A percentile compares a stretch with the other conserved stretches of the same genome.
These are phyloP conservation scores for Opisthograptis luteolata DNA, from an alignment of 2,888 invertebrate genomes.

Conservation along the genomic window DNA sequence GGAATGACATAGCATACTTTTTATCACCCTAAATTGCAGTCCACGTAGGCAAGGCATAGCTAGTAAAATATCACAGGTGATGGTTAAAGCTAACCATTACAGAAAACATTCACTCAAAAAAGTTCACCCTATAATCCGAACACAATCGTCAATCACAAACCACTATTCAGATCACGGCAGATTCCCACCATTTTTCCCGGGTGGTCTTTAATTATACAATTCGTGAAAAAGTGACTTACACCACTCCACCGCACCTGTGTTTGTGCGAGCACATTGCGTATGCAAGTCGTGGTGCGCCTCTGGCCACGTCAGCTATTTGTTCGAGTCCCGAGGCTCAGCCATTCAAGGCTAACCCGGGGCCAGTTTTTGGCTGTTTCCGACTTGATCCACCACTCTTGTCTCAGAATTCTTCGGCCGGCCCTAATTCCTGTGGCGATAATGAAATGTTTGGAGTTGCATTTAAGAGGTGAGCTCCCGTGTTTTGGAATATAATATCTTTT, in stretches of 20 bases:
- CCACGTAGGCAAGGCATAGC: too few species aligned
- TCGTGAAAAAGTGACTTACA: constrained; percentile 29
- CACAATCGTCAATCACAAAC: background rate
- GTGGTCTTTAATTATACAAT: constrained; percentile 36
- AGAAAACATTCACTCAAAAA: too few species aligned
- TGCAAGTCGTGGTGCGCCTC: constrained; percentile 80
- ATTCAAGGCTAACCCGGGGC: constrained; percentile 82
- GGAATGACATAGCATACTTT: too few species aligned
- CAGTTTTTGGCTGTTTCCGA: constrained; percentile 80
- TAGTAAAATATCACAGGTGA: too few species aligned
- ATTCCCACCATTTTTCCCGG: constrained; percentile 17
- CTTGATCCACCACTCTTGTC: constrained; percentile 65
- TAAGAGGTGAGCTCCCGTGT: constrained; percentile 3
- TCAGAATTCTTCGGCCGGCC: constrained; percentile 35
- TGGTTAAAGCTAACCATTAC: too few species aligned
- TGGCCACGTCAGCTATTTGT: constrained; percentile 83
- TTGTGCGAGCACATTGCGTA: constrained; percentile 70
- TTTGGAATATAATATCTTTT: background rate
- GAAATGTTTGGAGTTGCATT: constrained; percentile 20
- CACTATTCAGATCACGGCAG: constrained; percentile 1
- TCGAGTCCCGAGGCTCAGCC: constrained; percentile 83
- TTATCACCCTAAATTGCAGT: too few species aligned
- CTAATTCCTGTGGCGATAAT: constrained; percentile 35
- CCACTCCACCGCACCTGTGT: constrained; percentile 50
- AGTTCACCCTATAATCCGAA: too few species aligned